These are phyloP conservation scores for Cynopterus brachyotis DNA, from an alignment of 2,113 vertebrate species.

Conservation along the genomic window DNA sequence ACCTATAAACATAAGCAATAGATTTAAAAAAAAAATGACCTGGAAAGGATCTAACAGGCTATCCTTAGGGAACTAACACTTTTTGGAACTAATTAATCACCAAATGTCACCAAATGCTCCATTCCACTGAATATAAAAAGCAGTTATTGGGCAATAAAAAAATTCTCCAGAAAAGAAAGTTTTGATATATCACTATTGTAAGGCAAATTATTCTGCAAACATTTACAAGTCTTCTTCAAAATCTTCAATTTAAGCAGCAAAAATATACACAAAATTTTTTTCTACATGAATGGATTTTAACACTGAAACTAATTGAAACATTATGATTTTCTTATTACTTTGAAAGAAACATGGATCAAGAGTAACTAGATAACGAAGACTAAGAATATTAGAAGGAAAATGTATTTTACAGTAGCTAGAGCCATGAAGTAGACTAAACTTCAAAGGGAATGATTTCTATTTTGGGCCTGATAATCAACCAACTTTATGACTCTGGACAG, in stretches of 20 bases:
- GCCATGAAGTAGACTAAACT: background rate
- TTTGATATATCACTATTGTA: conserved; percentile 59
- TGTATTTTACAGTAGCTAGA: background rate
- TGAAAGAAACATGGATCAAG: conserved; percentile 28
- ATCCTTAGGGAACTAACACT: conserved; percentile 73
- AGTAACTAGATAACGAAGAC: background rate
- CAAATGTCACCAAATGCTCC: conserved; percentile 74
- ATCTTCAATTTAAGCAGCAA: conserved; percentile 45
- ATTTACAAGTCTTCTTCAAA: conserved; percentile 61
- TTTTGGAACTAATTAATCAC: conserved; percentile 86
- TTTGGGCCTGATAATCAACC: background rate
- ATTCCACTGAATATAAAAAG: conserved; percentile 78
- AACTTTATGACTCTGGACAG: background rate
- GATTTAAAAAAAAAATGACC: conserved; percentile 77
- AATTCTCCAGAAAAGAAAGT: conserved; percentile 55
- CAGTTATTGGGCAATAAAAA: conserved; percentile 63
- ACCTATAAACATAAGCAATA: conserved; percentile 81
- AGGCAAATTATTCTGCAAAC: conserved; percentile 50
- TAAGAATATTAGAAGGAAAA: conserved; percentile 1
- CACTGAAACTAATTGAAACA: conserved; percentile 38
- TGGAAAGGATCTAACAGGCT: conserved; percentile 77
- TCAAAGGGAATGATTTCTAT: background rate
- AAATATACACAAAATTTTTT: background rate
- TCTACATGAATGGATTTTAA: background rate
- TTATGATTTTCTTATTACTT: conserved; percentile 11